These are phyloP conservation scores for Artibeus jamaicensis DNA, from an alignment of 2,797 vertebrate species.

Conservation along the genomic window DNA sequence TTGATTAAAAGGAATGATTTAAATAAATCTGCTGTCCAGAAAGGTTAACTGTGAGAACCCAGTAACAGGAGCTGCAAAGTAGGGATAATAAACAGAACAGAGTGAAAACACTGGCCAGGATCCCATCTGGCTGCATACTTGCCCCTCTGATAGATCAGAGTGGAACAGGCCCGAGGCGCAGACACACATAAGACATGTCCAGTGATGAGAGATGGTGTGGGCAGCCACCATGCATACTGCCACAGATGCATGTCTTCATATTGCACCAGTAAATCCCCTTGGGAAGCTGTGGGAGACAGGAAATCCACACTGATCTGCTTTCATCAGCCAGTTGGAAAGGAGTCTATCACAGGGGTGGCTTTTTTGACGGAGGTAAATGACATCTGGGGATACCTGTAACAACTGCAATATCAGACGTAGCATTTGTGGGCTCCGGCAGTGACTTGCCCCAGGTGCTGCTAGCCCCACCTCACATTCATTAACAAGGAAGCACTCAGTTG, in stretches of 20 bases:
- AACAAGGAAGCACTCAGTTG: neutral
- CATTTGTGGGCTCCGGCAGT: fast-evolving
- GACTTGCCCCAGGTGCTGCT: neutral
- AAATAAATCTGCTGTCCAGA: neutral
- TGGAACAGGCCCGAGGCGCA: neutral
- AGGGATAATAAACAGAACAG: neutral
- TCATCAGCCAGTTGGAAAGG: neutral
- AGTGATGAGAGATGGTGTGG: neutral
- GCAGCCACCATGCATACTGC: neutral
- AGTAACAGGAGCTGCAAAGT: neutral
- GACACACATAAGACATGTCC: fast-evolving
- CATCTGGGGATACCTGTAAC: neutral
- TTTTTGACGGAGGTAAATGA: neutral
- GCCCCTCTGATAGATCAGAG: neutral
- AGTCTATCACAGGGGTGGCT: neutral
- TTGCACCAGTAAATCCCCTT: neutral
- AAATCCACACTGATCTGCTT: neutral
- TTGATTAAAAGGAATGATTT: neutral
- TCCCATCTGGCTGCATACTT: fast-evolving
- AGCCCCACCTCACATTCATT: neutral
- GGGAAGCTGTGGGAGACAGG: neutral
- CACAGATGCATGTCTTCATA: neutral
- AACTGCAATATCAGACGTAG: neutral
- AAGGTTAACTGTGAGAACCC: neutral
- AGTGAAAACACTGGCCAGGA: neutral